These are phyloP conservation scores for Camptogramma bilineatum DNA, from an alignment of 2,888 invertebrate genomes.

Conservation along the genomic window DNA sequence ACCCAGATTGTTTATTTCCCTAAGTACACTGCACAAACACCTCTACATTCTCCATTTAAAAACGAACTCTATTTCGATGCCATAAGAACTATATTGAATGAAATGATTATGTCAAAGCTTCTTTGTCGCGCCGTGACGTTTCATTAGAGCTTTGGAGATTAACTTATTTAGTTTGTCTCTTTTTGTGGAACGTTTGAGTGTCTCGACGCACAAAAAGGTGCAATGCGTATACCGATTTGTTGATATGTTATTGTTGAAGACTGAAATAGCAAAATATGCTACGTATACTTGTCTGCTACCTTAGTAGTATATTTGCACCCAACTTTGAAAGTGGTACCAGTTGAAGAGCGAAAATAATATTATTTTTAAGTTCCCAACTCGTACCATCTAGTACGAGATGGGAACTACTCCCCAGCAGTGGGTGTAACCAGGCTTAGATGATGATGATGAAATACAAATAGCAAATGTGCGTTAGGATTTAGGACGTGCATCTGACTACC, in stretches of 20 bases:
- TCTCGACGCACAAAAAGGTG: slow-evolving; percentile 8
- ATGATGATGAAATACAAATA: no score
- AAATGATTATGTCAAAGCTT: slow-evolving; percentile 43
- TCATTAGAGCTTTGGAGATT: slow-evolving; percentile 74
- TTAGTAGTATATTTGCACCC: no score
- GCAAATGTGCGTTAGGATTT: no score
- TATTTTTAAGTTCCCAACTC: no score
- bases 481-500: no score
- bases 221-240: neutral
- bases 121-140: slow-evolving; percentile 69
- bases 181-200: slow-evolving; percentile 28
- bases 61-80: slow-evolving; percentile 14
- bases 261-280: neutral
- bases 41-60: slow-evolving; percentile 2
- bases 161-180: slow-evolving; percentile 69
- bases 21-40: slow-evolving; percentile 50
- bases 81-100: neutral
- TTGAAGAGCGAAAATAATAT: no score
- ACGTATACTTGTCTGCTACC: no score
- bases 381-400: no score
- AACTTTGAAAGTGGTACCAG: no score
- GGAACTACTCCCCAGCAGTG: no score
- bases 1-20: slow-evolving; percentile 64
- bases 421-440: no score
- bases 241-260: neutral